These are phyloP conservation scores for Ferdinandea cuprea DNA, from an alignment of 2,888 invertebrate species.

Conservation along the genomic window DNA sequence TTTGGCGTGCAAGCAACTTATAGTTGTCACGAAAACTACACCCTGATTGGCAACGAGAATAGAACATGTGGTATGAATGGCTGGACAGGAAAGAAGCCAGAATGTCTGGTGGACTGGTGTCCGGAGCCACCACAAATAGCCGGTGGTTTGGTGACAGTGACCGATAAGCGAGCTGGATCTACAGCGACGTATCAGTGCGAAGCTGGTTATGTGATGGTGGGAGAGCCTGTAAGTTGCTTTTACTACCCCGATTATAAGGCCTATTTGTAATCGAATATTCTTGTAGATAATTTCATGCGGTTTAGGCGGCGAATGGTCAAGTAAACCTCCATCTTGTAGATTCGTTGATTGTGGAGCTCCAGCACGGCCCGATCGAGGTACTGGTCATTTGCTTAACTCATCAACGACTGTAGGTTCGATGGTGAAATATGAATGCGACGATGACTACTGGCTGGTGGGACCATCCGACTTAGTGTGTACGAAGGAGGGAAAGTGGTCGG, in stretches of 20 bases:
- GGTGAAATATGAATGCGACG: conserved; percentile 91
- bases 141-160: conserved; percentile 89
- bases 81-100: conserved; percentile 91
- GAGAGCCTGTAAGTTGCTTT: conserved; percentile 87
- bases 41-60: conserved; percentile 89
- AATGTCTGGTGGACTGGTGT: conserved; percentile 94
- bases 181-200: conserved; percentile 92
- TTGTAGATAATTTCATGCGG: conserved; percentile 90
- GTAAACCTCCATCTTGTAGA: conserved; percentile 91
- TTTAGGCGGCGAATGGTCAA: conserved; percentile 93
- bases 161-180: conserved; percentile 91
- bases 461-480: conserved; percentile 89
- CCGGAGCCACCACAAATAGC: conserved; percentile 91
- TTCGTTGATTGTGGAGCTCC: conserved; percentile 94
- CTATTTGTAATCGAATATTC: conserved; percentile 10
- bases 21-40: conserved; percentile 92
- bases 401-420: conserved; percentile 92
- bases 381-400: conserved; percentile 88
- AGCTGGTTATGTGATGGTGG: conserved; percentile 92
- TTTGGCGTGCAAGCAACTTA: conserved; percentile 91
- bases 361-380: conserved; percentile 90
- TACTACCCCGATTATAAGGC: background rate
- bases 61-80: conserved; percentile 90
- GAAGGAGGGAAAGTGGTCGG: conserved; percentile 93
- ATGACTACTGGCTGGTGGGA: conserved; percentile 92